These are phyloP conservation scores for Ellobium chinense DNA, from an alignment of 2,888 invertebrate species.

Conservation along the genomic window DNA sequence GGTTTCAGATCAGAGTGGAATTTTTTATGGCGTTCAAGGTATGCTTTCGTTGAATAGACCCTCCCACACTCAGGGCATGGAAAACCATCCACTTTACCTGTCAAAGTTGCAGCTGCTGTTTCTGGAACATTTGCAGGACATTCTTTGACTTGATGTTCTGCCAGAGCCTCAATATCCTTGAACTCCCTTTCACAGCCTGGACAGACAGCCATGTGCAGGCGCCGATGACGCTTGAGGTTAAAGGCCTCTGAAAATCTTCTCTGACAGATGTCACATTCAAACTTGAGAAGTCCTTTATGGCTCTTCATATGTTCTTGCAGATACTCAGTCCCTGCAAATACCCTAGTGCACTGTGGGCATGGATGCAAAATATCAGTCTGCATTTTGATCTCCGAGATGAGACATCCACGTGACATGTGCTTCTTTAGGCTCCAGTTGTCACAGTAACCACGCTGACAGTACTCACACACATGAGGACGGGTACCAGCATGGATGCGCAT, in stretches of 20 bases:
- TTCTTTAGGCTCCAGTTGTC: constrained; percentile 44
- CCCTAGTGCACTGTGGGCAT: constrained; percentile 31
- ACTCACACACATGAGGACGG: constrained; percentile 39
- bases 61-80: constrained; percentile 36
- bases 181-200: constrained; percentile 38
- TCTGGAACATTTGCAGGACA: background rate
- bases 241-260: constrained; percentile 38
- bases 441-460: constrained; percentile 39
- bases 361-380: constrained; percentile 24
- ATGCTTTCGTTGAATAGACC: constrained; percentile 32
- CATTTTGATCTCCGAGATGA: constrained; percentile 27
- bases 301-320: constrained; percentile 25
- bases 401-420: constrained; percentile 34
- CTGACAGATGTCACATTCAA: constrained; percentile 43
- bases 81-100: constrained; percentile 7
- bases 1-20: constrained; percentile 39
- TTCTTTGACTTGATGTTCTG: constrained; percentile 20
- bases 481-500: constrained; percentile 39
- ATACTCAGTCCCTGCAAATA: constrained; percentile 11
- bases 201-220: constrained; percentile 39
- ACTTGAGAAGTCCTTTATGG: constrained; percentile 36
- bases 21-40: constrained; percentile 43
- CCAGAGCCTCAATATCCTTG: constrained; percentile 2
- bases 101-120: background rate
- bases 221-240: constrained; percentile 40